Evolutionary conservation across 2,797 vertebrate genomes (phyloP).

Genomic region (Centroberyx gerrardi): DNA sequence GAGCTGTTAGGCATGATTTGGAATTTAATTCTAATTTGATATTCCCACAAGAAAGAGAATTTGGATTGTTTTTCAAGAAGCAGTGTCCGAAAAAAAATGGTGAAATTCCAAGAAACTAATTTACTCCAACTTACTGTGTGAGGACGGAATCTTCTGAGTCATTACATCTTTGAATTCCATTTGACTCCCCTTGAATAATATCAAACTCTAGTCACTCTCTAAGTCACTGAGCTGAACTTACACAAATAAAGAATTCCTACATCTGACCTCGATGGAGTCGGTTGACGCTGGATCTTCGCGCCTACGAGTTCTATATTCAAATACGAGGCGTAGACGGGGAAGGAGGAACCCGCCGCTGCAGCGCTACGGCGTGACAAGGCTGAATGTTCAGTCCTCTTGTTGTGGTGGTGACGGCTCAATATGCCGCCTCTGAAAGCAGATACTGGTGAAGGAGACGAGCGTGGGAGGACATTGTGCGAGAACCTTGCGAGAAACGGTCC

Average conservation of each 20-base stretch:
- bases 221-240: too few species aligned
- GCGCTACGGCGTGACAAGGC: slow-evolving; percentile 36
- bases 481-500: slow-evolving; percentile 51
- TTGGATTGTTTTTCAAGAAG: neutral
- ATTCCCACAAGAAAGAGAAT: too few species aligned
- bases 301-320: neutral
- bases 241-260: neutral
- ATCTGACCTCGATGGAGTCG: neutral
- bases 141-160: neutral
- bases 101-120: neutral
- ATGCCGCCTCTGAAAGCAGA: slow-evolving; percentile 59
- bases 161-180: too few species aligned
- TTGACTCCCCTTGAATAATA: too few species aligned
- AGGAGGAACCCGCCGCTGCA: slow-evolving; percentile 18
- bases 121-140: neutral
- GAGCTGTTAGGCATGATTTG: neutral
- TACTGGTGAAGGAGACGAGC: slow-evolving; percentile 60
- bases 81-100: neutral
- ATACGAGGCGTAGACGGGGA: neutral
- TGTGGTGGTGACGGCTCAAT: slow-evolving; percentile 57
- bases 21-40: neutral
- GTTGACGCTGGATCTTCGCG: too few species aligned
- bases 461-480: slow-evolving; percentile 68
- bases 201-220: too few species aligned
- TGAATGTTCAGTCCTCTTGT: slow-evolving; percentile 46